Base-by-base conservation (phyloP, 2,888 invertebrate genomes). In the Idaea aversata region DNA sequence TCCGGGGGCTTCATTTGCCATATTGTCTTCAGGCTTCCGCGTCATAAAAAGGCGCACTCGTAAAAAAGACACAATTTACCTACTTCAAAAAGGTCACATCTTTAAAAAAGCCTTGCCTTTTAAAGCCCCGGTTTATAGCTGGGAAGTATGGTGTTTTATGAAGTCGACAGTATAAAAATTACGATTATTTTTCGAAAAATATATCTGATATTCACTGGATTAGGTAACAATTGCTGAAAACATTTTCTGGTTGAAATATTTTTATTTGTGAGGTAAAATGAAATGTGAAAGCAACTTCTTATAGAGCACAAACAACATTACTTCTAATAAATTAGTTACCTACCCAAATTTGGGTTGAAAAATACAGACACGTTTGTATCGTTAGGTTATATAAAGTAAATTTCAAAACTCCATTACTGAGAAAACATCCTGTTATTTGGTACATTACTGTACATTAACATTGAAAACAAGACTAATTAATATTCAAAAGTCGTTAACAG, bases 1-100 rank as follows among this genome's bases (percentile, higher is more conserved):
- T 70, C 71, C 72, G 71, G 72, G 66, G 74, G 76, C 80, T 82
- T 83, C 78, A 82, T 83, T 84, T 84, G 78, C 78, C 76, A 79
- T 78, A 84, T 85, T 86, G 83, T 85, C 79, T 78, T 65, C 68
- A 65, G 65, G 59, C 63, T 65, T 64, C 59, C 66, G 62, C 62
- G 67, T 71, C 72, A 66, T 68, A 77, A 79, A 80, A 77, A 68
- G 75, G 73, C 63, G 67, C 61, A 70, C 65, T 72, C 67, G 69
- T 72, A 75, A 75, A 76, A 73, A 71, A 75, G 70, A 71, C 70
- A 67, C 67, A 75, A 72, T 69, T 62, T 68, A 64, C 66, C 64
- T 59, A 68, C 64, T 65, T 60, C 67, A 65, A 70, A 72, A 73
- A 69, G 70, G 70, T 66, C 64, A 38, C 68, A 64, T 65, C 65